A percentile compares a stretch with the other conserved stretches of the same genome.
These are phyloP conservation scores for Machaerirhynchus nigripectus DNA, from an alignment of 2,113 vertebrate genomes.

Conservation along the genomic window DNA sequence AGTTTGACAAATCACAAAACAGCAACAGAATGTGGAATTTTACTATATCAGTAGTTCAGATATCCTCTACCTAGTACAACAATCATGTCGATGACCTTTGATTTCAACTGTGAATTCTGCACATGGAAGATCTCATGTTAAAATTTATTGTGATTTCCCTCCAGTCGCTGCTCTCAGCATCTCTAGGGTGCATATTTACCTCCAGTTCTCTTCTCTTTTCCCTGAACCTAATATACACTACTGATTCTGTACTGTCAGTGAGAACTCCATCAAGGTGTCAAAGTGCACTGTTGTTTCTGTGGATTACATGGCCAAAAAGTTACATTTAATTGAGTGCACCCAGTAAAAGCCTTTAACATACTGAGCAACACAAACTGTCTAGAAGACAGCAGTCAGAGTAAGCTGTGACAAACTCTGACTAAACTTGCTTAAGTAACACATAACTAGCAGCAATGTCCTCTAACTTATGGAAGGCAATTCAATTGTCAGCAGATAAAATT, in stretches of 20 bases:
- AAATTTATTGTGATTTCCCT: background rate
- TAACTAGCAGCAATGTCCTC: background rate
- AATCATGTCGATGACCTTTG: background rate
- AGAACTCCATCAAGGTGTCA: background rate
- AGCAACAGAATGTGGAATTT: background rate
- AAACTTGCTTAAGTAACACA: background rate
- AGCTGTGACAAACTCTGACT: background rate
- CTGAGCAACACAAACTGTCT: background rate
- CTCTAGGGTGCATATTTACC: background rate
- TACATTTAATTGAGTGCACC: background rate
- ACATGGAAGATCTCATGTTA: background rate
- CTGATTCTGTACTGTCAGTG: background rate
- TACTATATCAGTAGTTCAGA: background rate
- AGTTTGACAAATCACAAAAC: background rate
- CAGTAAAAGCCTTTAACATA: background rate
- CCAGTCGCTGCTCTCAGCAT: background rate
- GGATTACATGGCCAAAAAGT: background rate
- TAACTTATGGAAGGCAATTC: background rate
- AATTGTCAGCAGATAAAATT: background rate
- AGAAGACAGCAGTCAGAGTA: background rate
- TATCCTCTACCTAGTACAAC: background rate
- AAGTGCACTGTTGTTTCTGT: background rate
- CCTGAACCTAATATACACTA: background rate
- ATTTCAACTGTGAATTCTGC: background rate
- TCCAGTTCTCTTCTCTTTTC: background rate